These are phyloP conservation scores for Euglossa dilemma DNA, from an alignment of 1,140 invertebrate species.

Conservation along the genomic window DNA sequence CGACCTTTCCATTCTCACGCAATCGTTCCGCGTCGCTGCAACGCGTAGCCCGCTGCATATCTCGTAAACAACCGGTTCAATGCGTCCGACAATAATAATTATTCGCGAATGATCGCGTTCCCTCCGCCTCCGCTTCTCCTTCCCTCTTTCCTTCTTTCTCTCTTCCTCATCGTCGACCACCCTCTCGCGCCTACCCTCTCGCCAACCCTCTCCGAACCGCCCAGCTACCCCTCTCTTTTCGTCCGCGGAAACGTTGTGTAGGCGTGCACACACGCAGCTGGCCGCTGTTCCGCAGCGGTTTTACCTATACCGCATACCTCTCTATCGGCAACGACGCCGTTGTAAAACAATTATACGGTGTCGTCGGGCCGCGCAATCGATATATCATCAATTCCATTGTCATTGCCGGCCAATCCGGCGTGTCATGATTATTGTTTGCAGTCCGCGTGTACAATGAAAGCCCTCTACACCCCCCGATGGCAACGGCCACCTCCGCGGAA, in stretches of 20 bases:
- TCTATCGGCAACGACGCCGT: slow-evolving; percentile 63
- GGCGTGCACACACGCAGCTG: slow-evolving; percentile 42
- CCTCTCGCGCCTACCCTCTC: not conserved
- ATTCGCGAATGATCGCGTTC: slow-evolving; percentile 46
- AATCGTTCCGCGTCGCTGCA: slow-evolving; percentile 35
- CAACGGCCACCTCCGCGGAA: slow-evolving; percentile 44
- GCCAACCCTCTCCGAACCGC: not conserved
- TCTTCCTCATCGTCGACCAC: not conserved
- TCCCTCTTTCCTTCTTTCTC: not conserved
- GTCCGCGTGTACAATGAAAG: slow-evolving; percentile 73
- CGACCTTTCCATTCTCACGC: slow-evolving; percentile 41
- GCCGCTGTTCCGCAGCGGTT: slow-evolving; percentile 55
- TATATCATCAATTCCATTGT: slow-evolving; percentile 79
- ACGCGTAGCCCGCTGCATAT: slow-evolving; percentile 20
- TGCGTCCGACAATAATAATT: slow-evolving; percentile 55
- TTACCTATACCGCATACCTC: slow-evolving; percentile 55
- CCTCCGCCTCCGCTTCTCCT: not conserved
- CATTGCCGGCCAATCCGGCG: slow-evolving; percentile 75
- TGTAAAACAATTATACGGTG: slow-evolving; percentile 78
- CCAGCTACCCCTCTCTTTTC: slow-evolving; percentile 35
- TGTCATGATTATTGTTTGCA: slow-evolving; percentile 79
- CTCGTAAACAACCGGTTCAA: slow-evolving; percentile 54
- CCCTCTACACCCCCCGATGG: slow-evolving; percentile 21
- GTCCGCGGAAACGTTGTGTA: slow-evolving; percentile 40
- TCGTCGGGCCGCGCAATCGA: slow-evolving; percentile 71